Conservation (phyloP, 2,113 vertebrate species). For the Leucoraja erinaceus region DNA sequence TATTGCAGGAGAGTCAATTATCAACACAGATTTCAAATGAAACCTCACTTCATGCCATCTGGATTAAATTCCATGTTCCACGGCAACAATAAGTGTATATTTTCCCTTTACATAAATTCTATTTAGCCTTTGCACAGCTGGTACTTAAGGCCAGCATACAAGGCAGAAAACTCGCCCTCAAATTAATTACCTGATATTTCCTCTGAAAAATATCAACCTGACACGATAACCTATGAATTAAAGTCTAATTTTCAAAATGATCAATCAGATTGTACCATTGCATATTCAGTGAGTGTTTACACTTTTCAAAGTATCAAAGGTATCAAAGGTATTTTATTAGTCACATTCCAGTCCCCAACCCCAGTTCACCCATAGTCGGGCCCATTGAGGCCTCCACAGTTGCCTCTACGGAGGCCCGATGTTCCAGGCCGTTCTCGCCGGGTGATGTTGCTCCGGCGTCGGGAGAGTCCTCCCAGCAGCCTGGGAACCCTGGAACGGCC, state of each 20-base stretch:
- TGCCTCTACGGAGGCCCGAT: too few relatives aligned
- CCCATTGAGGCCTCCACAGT: too few relatives aligned
- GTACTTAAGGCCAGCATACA: too few relatives aligned
- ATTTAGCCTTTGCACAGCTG: neutral
- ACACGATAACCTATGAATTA: neutral
- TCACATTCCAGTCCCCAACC: too few relatives aligned
- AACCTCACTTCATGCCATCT: neutral
- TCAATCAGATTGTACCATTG: neutral
- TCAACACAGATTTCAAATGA: neutral
- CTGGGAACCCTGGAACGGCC: too few relatives aligned
- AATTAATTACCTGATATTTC: too few relatives aligned
- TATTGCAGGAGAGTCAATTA: neutral
- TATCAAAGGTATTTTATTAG: too few relatives aligned
- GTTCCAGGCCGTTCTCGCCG: too few relatives aligned
- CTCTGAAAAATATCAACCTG: neutral
- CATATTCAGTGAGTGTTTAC: neutral
- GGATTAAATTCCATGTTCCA: neutral
- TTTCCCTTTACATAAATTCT: neutral
- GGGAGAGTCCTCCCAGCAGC: too few relatives aligned
- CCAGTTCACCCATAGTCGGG: too few relatives aligned
- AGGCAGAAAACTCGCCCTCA: neutral
- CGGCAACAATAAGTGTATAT: neutral
- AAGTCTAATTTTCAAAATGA: neutral
- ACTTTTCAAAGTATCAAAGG: too few relatives aligned
- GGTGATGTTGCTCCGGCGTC: too few relatives aligned